Percentiles rank a stretch among this genome's conserved stretches.
Conservation (phyloP, 2,113 vertebrate genomes). For the Sterrhoptilus dennistouni region DNA sequence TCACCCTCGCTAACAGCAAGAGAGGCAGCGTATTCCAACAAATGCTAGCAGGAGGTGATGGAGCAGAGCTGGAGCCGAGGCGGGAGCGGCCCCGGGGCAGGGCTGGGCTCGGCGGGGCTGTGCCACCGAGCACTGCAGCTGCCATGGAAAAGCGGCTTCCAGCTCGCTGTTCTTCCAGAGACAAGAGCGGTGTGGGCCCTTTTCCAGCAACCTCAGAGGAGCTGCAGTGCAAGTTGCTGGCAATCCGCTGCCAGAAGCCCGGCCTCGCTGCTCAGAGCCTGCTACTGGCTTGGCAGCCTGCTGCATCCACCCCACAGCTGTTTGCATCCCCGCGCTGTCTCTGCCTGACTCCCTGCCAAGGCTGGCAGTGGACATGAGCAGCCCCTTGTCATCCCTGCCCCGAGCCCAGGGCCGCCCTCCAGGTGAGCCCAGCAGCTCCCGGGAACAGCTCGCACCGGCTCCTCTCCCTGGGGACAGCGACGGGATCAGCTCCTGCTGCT, state of each 20-base stretch:
- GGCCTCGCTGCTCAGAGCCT: not conserved
- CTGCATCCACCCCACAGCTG: conserved; percentile 4
- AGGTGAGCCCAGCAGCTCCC: not conserved
- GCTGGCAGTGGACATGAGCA: rapidly evolving
- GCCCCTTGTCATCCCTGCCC: not conserved
- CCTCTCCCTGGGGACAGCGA: rapidly evolving
- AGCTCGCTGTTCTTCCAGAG: not conserved
- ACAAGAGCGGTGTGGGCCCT: not conserved
- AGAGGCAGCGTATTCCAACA: rapidly evolving
- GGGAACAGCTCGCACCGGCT: rapidly evolving
- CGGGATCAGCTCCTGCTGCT: not conserved
- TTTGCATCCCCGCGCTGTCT: not conserved
- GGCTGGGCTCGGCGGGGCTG: not conserved
- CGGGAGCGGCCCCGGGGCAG: no score
- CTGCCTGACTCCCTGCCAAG: not conserved
- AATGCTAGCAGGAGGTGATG: not conserved
- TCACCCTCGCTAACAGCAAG: not conserved
- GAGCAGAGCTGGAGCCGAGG: not conserved
- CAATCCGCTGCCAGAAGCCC: not conserved
- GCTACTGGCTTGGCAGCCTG: conserved; percentile 42
- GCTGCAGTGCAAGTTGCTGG: not conserved
- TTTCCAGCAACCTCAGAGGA: not conserved
- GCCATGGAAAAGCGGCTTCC: not conserved
- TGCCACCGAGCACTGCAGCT: not conserved
- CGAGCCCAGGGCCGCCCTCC: rapidly evolving